Evolutionary conservation across 2,888 invertebrate species (phyloP).

Genomic region (Pantelozetes paolii): DNA sequence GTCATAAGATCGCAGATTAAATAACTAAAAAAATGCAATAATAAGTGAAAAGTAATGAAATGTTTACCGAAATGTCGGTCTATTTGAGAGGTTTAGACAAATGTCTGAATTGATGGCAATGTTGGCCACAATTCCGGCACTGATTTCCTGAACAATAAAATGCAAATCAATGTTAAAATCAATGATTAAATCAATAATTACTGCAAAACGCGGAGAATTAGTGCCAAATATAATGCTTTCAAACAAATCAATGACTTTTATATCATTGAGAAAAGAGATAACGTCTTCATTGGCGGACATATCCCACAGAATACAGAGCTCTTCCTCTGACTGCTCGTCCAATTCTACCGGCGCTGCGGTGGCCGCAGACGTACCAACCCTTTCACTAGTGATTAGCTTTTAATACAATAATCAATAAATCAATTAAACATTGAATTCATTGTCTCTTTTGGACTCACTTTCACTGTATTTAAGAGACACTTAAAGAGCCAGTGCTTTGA

Average conservation of each 20-base stretch:
- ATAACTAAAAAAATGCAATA: too few relatives aligned
- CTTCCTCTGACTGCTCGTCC: constrained; percentile 1
- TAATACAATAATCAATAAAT: too few relatives aligned
- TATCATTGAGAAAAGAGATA: neutral
- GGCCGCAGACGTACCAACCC: too few relatives aligned
- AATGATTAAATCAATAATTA: neutral
- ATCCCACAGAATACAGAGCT: neutral
- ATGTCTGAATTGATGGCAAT: neutral
- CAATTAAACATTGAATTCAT: too few relatives aligned
- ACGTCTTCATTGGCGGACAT: constrained; percentile 15
- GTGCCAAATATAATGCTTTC: neutral
- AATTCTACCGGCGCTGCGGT: neutral
- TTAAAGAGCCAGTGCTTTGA: constrained; percentile 8
- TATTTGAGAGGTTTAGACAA: neutral
- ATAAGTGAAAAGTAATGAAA: too few relatives aligned
- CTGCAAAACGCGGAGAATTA: constrained; percentile 1
- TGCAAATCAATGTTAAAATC: neutral
- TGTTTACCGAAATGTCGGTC: neutral
- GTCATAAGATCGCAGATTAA: too few relatives aligned
- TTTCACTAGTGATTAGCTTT: neutral
- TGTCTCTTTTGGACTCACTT: neutral
- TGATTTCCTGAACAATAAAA: neutral
- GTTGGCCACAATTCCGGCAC: constrained; percentile 7
- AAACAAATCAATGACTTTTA: constrained; percentile 8
- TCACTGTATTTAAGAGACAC: neutral